phyloP scores from a whole-genome alignment of 2,113 vertebrate genomes.

The Microtus richardsoni region DNA sequence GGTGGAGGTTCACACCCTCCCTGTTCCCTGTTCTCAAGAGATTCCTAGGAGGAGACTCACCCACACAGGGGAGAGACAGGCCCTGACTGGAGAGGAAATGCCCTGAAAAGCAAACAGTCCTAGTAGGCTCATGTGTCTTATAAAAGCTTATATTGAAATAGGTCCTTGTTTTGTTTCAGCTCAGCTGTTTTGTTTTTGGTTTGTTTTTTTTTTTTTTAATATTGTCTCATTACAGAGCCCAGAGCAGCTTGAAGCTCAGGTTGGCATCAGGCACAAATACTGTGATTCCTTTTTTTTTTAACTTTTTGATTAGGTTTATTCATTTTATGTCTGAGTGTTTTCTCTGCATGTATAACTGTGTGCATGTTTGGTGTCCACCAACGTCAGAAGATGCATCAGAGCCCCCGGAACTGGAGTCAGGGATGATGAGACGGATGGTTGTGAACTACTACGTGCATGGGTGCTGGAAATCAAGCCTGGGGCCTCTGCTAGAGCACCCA shows the following conservation, averaged over 20 bases:
- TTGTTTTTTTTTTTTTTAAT: not conserved
- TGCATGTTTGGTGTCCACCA: not conserved
- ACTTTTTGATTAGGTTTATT: not conserved
- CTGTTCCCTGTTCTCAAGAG: not conserved
- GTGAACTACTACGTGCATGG: not conserved
- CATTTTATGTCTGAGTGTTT: not conserved
- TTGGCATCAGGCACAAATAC: not conserved
- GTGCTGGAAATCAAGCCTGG: not conserved
- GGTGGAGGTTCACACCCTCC: constrained; percentile 25
- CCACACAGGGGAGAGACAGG: constrained; percentile 35
- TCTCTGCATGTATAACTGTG: not conserved
- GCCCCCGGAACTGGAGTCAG: not conserved
- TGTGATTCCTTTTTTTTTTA: too few species aligned
- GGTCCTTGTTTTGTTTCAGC: not conserved
- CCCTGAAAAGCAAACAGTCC: constrained; percentile 86
- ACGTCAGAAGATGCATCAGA: not conserved
- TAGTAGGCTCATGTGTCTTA: constrained; percentile 76
- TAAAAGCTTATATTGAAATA: not conserved
- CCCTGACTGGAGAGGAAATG: constrained; percentile 74
- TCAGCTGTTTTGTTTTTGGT: not conserved
- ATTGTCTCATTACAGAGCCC: not conserved
- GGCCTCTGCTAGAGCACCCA: not conserved
- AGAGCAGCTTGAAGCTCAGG: not conserved
- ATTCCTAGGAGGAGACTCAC: constrained; percentile 38
- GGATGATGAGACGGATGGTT: not conserved